Evolutionary conservation across 2,888 invertebrate genomes (phyloP).

Genomic region (Malacosoma neustria): DNA sequence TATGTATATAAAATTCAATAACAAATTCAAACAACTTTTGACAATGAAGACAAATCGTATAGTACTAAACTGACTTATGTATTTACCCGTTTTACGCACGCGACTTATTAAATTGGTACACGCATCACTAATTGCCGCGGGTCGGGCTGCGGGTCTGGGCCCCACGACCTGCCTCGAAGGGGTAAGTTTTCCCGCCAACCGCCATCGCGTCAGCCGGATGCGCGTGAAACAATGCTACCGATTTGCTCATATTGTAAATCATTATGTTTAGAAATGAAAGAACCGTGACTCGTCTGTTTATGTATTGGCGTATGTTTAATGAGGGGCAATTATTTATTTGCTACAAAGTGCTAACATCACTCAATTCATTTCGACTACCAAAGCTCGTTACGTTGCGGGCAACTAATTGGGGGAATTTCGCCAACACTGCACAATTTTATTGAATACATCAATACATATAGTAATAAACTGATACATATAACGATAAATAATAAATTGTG

Average conservation of each 20-base stretch:
- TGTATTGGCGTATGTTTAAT: background rate
- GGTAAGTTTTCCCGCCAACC: background rate
- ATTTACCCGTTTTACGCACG: constrained; percentile 27
- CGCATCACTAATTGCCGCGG: constrained; percentile 60
- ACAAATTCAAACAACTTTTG: constrained; percentile 1
- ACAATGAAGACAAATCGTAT: constrained; percentile 12
- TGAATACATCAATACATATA: too few relatives aligned
- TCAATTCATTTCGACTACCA: constrained; percentile 1
- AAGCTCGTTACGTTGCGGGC: background rate
- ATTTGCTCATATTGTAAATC: background rate
- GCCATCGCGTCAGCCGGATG: background rate
- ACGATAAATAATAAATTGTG: too few relatives aligned
- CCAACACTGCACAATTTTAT: too few relatives aligned
- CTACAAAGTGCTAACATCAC: background rate
- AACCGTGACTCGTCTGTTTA: background rate
- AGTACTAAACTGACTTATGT: constrained; percentile 23
- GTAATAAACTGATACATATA: too few relatives aligned
- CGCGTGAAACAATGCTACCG: background rate
- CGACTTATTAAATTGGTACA: constrained; percentile 68
- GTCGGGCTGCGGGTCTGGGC: background rate
- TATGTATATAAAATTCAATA: too few relatives aligned
- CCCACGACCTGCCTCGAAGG: background rate
- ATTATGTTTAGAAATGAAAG: background rate
- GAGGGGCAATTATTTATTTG: background rate
- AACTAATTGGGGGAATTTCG: background rate